Base-by-base conservation (phyloP, 2,888 invertebrate genomes). In the Pollenia angustigena region DNA sequence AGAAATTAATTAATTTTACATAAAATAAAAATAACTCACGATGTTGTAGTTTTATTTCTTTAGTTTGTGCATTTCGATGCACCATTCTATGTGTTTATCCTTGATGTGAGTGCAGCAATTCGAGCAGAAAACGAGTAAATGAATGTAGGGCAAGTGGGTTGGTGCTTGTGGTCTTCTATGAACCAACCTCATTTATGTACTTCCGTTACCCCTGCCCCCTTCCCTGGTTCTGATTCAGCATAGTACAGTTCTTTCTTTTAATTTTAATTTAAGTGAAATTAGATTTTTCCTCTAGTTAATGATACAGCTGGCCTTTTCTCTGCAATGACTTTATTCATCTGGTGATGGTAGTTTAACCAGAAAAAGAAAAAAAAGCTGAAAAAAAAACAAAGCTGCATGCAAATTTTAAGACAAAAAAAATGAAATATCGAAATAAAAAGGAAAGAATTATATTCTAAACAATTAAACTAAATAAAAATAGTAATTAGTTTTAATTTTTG, bases 201-300 rank as follows among this genome's bases (percentile, higher is more conserved):
- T 71, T 75, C 10, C 56, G 62, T 44, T 56, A 69, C 76, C 82
- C n/a, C 87, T 40, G 8, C 48, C 48, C 2, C 85, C 78, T 68
- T 6, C 32, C 4, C 32, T 6, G 32, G 32, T 32, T 32, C 6
- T 32, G 4, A 6, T 32, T 32, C 4, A 46, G 7, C 16, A 16
- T 12, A 40, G 23, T 50, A 18, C 44, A 52, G 44, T 42, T 74
- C 69, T 78, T 85, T 71, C 56, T 79, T 46, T 82, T 87, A 87
- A 88, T 89, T 87, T 88, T 87, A 89, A 88, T 88, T 89, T 88
- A 81, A 89, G 84, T 82, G 85, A 88, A 88, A 89, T 89, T 87
- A 88, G 85, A 88, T 88, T 88, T 87, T 86, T 87, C 62, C 83
- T 87, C 83, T 54, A 85, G 81, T 88, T 88, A 88, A 86, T 85